Percentiles rank a stretch among this genome's conserved stretches.
phyloP scores from a whole-genome alignment of 2,113 vertebrate species.

The Phaethornis superciliosus region DNA sequence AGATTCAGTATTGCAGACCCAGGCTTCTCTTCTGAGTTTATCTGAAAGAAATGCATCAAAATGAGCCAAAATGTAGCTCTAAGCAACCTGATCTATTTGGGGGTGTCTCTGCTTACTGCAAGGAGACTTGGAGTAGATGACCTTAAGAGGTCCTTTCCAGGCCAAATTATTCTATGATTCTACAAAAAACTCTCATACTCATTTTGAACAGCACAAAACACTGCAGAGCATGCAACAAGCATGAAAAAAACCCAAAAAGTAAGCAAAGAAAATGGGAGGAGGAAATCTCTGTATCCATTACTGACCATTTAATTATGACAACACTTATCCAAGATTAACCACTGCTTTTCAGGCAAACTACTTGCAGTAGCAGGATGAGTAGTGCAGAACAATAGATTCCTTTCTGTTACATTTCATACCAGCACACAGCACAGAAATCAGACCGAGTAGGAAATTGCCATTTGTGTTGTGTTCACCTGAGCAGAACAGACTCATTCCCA shows the following conservation, averaged over 20 bases:
- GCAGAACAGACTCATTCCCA: background rate
- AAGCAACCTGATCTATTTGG: too few relatives aligned
- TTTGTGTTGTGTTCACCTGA: background rate
- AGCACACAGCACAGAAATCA: background rate
- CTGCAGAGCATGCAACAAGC: background rate
- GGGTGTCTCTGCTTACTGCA: too few relatives aligned
- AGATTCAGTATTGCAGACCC: background rate
- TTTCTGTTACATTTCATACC: background rate
- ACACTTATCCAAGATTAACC: background rate
- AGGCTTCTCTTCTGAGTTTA: background rate
- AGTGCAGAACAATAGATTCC: background rate
- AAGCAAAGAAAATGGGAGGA: background rate
- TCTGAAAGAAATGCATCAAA: background rate
- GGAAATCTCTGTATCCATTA: background rate
- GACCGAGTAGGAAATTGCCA: background rate
- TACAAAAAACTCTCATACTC: background rate
- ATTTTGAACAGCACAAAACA: background rate
- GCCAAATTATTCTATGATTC: too few relatives aligned
- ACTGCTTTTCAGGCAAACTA: background rate
- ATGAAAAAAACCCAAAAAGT: background rate
- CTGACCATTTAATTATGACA: background rate
- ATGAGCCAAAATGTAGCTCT: too few relatives aligned
- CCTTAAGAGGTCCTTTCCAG: too few relatives aligned
- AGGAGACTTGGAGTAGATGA: too few relatives aligned
- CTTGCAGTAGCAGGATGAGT: background rate